These are phyloP conservation scores for Girardinus metallicus DNA, from an alignment of 2,797 vertebrate genomes.

Conservation along the genomic window DNA sequence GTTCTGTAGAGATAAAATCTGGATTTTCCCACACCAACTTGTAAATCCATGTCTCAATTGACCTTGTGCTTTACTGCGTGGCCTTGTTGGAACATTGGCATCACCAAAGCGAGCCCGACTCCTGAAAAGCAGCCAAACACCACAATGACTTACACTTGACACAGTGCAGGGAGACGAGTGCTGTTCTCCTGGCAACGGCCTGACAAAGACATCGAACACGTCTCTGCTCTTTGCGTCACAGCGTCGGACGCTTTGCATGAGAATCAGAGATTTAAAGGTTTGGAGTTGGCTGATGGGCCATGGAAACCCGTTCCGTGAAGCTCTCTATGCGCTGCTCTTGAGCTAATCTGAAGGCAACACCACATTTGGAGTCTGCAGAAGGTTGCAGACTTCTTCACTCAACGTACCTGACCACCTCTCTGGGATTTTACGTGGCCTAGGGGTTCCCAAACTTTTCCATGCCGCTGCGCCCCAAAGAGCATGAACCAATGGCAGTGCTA, in stretches of 20 bases:
- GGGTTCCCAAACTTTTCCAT: too few species aligned
- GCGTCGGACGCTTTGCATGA: not conserved
- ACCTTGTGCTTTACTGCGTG: not conserved
- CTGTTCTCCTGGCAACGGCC: not conserved
- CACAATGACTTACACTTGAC: not conserved
- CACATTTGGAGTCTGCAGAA: not conserved
- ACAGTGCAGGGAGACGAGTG: not conserved
- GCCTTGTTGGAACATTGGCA: not conserved
- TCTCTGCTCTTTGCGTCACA: not conserved
- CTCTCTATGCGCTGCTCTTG: not conserved
- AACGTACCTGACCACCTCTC: not conserved
- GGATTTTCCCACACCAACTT: not conserved
- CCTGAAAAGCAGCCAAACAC: not conserved
- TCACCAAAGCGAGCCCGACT: not conserved
- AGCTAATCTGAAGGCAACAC: not conserved
- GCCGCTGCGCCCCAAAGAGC: too few species aligned
- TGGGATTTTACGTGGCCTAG: too few species aligned
- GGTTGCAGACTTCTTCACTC: not conserved
- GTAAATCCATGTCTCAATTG: not conserved
- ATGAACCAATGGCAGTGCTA: too few species aligned
- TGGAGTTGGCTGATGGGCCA: not conserved
- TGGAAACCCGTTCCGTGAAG: not conserved
- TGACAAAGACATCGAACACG: not conserved
- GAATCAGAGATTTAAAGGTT: not conserved
- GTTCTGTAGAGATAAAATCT: not conserved